Evolutionary conservation across 1,140 invertebrate species (phyloP).

Genomic region (Nylanderia fulva): DNA sequence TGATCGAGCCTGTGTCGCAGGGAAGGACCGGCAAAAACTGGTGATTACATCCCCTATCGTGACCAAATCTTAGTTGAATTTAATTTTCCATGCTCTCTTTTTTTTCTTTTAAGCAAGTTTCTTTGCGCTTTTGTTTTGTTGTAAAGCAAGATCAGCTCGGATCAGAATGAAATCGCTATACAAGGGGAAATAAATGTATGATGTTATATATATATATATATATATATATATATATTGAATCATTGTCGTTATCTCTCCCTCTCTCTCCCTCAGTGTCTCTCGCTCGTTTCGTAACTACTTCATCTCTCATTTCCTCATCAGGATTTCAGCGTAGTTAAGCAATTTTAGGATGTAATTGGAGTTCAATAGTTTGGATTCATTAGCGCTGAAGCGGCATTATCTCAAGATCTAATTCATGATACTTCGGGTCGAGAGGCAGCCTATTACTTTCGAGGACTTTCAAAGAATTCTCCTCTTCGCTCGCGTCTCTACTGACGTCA

Average conservation of each 20-base stretch:
- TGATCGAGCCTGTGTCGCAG: slow-evolving; percentile 81
- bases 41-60: slow-evolving; percentile 77
- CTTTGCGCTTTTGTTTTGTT: slow-evolving; percentile 18
- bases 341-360: slow-evolving; percentile 75
- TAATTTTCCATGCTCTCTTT: slow-evolving; percentile 58
- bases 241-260: slow-evolving; percentile 12
- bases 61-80: slow-evolving; percentile 51
- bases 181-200: background rate
- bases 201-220: background rate
- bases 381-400: slow-evolving; percentile 78
- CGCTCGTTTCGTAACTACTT: slow-evolving; percentile 25
- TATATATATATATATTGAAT: slow-evolving; percentile 59
- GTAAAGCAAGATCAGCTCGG: background rate
- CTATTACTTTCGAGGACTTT: slow-evolving; percentile 78
- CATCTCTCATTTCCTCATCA: slow-evolving; percentile 32
- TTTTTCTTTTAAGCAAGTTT: slow-evolving; percentile 8
- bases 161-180: background rate
- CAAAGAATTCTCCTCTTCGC: slow-evolving; percentile 72
- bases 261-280: background rate
- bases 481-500: slow-evolving; percentile 24
- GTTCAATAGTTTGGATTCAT: slow-evolving; percentile 81
- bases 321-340: slow-evolving; percentile 70
- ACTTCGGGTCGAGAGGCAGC: slow-evolving; percentile 72
- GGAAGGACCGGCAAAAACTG: slow-evolving; percentile 75
- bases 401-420: slow-evolving; percentile 79